These are phyloP conservation scores for Parus major DNA, from an alignment of 2,113 vertebrate genomes.

Conservation along the genomic window DNA sequence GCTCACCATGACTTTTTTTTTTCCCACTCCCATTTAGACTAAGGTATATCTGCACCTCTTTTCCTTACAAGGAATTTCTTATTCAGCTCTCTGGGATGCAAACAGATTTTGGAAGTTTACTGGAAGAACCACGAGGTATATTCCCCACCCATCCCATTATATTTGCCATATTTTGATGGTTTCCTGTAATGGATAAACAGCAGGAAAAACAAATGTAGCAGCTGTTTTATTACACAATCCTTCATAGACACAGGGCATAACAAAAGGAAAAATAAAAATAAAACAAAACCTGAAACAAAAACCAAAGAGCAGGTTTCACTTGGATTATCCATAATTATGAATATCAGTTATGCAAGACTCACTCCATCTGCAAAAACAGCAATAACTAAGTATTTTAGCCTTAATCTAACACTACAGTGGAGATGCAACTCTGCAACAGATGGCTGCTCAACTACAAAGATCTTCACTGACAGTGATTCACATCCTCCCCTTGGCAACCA, in stretches of 20 bases:
- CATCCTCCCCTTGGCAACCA: neutral
- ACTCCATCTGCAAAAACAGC: neutral
- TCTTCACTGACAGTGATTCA: neutral
- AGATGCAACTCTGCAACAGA: neutral
- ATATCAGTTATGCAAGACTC: neutral
- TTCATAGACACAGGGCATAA: neutral
- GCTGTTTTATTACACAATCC: neutral
- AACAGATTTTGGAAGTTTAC: neutral
- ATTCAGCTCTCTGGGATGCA: neutral
- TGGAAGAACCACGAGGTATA: neutral
- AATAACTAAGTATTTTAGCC: neutral
- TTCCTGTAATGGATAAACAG: neutral
- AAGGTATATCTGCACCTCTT: neutral
- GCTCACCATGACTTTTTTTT: neutral
- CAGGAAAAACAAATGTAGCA: neutral
- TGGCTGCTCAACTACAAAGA: neutral
- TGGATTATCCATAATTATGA: neutral
- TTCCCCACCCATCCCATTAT: neutral
- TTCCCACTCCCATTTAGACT: neutral
- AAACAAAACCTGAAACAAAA: neutral
- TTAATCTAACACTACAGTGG: neutral
- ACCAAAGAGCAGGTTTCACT: neutral
- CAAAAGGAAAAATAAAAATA: rapidly evolving
- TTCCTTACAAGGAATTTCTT: neutral
- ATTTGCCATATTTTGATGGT: neutral